Conservation (phyloP, 2,888 invertebrate genomes). For the Exephanes ischioxanthus region DNA sequence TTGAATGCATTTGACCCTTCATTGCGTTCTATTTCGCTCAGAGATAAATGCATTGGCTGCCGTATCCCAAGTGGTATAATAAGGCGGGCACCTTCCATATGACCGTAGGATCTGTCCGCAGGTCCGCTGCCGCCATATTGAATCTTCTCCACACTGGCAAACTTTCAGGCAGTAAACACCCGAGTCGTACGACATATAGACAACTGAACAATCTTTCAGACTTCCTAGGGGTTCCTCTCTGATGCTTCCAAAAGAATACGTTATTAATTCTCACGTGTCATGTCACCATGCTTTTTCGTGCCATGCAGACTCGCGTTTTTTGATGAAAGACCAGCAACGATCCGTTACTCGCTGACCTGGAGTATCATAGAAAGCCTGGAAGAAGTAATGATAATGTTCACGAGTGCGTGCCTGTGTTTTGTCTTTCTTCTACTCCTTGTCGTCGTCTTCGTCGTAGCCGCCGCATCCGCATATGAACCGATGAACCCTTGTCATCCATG, state of each 20-base stretch:
- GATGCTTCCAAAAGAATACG: background rate
- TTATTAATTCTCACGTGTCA: background rate
- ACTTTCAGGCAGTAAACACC: background rate
- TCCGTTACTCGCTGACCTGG: constrained; percentile 40
- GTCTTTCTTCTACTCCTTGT: constrained; percentile 7
- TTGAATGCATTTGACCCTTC: constrained; percentile 57
- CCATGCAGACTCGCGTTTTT: background rate
- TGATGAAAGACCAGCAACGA: constrained; percentile 29
- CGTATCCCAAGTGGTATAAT: constrained; percentile 9
- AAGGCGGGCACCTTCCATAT: background rate
- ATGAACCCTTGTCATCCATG: constrained; percentile 62
- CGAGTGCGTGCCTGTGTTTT: constrained; percentile 52
- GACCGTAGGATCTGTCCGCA: background rate
- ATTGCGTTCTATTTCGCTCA: constrained; percentile 37
- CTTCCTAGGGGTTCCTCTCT: background rate
- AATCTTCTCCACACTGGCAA: background rate
- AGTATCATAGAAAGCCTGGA: constrained; percentile 20
- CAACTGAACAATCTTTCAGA: background rate
- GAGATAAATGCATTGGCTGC: constrained; percentile 30
- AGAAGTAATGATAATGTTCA: constrained; percentile 40
- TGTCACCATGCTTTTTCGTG: background rate
- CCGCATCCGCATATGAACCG: constrained; percentile 51
- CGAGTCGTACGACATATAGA: background rate
- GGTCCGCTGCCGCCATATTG: background rate
- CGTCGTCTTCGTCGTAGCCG: constrained; percentile 13